Evolutionary conservation across 1,140 invertebrate genomes (phyloP), one percentile per base, ranked within the genome.

Genomic region (Temnothorax curvispinosus): DNA sequence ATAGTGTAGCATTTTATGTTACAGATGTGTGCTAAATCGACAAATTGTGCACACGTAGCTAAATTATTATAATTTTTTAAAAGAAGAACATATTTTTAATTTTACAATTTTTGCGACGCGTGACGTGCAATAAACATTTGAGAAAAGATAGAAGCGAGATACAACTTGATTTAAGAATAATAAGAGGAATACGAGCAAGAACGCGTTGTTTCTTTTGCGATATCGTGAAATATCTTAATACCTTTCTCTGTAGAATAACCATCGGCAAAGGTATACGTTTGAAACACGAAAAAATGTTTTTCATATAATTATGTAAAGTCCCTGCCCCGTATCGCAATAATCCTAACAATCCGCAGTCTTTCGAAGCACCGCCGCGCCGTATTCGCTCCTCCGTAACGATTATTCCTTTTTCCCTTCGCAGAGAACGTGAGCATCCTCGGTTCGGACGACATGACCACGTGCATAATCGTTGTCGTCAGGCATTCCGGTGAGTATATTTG

Each of bases 361-460:
- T 54, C 27, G 44, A 56, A 67, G 27, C 27, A 27, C 27, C 27
- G 1, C 27, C 27, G 27, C n/a, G 15, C 44, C 35, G 13, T 54
- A 69, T 82, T 32, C 13, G 32, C 15, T 67, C 13, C 27, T 44
- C 18, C 18, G 7, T 58, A 52, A 15, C 62, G 60, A 87, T 21
- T 72, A 44, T 56, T 76, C 35, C 13, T 75, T 52, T 86, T 69
- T 27, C 4, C 75, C 88, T 89, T 92, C 92, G 5, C 96, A 98
- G 97, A 98, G 96, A 98, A 98, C 94, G 97, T 99, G 58, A 98
- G 96, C 93, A 98, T 99, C 88, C 96, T 99, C 80, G 99, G 99
- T 78, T 98, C 98, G 85, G 99, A 99, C 94, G 98, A 99, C 96
- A 97, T 98, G 88, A 99, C 99, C 88, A 99, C 98, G 76, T 99